These are phyloP conservation scores for Crossocerus cetratus DNA, from an alignment of 2,888 invertebrate genomes.

Conservation along the genomic window DNA sequence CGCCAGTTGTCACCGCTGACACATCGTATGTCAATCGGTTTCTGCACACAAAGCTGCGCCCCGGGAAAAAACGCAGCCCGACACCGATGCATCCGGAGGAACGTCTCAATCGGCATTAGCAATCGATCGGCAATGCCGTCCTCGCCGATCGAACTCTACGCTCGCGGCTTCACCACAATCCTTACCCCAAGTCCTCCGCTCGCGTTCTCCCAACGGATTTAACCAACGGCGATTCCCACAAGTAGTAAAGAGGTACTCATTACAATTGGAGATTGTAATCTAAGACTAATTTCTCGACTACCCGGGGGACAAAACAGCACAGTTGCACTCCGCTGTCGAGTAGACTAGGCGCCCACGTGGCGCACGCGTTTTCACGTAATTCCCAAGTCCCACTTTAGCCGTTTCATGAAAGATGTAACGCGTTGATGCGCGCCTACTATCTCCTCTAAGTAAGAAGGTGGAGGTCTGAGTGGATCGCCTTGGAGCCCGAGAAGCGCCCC, in stretches of 20 bases:
- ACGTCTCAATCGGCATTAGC: slow-evolving; percentile 71
- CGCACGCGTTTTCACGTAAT: slow-evolving; percentile 35
- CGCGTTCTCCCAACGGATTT: neutral
- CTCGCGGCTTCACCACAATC: neutral
- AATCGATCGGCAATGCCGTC: slow-evolving; percentile 65
- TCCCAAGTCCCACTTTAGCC: slow-evolving; percentile 63
- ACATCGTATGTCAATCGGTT: slow-evolving; percentile 76
- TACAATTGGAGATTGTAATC: too few species aligned
- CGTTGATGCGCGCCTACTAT: slow-evolving; percentile 71
- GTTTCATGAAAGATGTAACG: slow-evolving; percentile 72
- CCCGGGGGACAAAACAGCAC: too few species aligned
- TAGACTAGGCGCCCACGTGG: neutral
- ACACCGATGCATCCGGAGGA: slow-evolving; percentile 54
- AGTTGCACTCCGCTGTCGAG: too few species aligned
- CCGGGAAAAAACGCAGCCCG: slow-evolving; percentile 60
- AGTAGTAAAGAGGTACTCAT: too few species aligned
- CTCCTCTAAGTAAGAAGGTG: slow-evolving; percentile 70
- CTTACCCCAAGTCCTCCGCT: neutral
- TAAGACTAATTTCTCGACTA: too few species aligned
- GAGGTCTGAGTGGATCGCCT: slow-evolving; percentile 77
- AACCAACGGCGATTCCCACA: too few species aligned
- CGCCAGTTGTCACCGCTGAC: slow-evolving; percentile 77
- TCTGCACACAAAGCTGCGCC: slow-evolving; percentile 70
- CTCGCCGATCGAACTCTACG: slow-evolving; percentile 32
- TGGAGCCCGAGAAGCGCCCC: slow-evolving; percentile 76